Evolutionary conservation across 2,797 vertebrate genomes (phyloP), one percentile per base, ranked within the genome.

Genomic region (Tolypeutes matacus): DNA sequence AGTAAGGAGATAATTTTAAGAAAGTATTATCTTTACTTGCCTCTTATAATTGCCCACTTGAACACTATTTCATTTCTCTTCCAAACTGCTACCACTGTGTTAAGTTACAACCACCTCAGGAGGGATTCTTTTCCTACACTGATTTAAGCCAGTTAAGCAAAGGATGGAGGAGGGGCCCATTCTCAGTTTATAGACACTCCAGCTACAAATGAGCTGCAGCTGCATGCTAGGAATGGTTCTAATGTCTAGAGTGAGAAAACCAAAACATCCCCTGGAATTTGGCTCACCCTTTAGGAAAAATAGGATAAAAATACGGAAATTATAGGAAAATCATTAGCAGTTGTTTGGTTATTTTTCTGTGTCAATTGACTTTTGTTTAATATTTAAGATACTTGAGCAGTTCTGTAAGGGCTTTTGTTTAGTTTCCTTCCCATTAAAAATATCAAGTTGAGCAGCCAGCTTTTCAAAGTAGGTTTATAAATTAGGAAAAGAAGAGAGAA

Each of bases 281-380:
- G 94, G 96, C 87, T 0, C 0, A 36, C 39, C 4, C 80, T 62
- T 97, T 67, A 88, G 58, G 83, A 90, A 91, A 89, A 31, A 92
- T 51, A 93, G 81, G 94, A 97, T 89, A 81, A 89, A 96, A 97
- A 64, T 34, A 82, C 3, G 39, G 80, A 95, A 97, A 96, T 92
- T 51, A 93, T 94, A 86, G 85, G 75, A 75, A 86, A 92, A 94
- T 91, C 72, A 86, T 96, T 96, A 93, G 89, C 94, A 96, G 93
- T 96, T 97, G 95, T 93, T 92, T 96, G 93, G 76, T 89, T 94
- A 88, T 86, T 95, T 97, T 85, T 96, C 92, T 86, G 69, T 88
- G 91, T 96, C 89, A 94, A 85, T 88, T 94, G 96, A 89, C 91
- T 97, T 93, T 96, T 96, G 97, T 93, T 96, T 95, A 86, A 89